Evolutionary conservation across 2,113 vertebrate species (phyloP), one percentile per base, ranked within the genome.

Genomic region (Forbesichthys papilliferus): DNA sequence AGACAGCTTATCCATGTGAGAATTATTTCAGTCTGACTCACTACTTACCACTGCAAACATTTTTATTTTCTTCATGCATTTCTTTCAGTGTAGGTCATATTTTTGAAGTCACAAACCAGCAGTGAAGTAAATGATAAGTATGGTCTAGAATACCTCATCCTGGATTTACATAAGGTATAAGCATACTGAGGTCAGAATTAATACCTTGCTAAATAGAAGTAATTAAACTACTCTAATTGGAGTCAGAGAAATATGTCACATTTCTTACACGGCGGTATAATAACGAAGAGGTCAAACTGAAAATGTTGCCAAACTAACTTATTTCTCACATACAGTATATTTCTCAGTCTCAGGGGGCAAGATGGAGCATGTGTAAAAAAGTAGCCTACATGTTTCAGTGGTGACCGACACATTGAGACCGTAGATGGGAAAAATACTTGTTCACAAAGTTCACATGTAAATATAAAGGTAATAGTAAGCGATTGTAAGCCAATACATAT

Each of bases 151-250:
- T 72, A 69, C 77, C 81, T 89, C 75, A 67, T 64, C 18, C 36
- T 56, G 72, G 88, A 82, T 87, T 82, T 85, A 88, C 69, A 56
- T 67, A 73, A 53, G 60, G 46, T 75, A 52, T 72, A 62, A 82
- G 69, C 62, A 83, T 64, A 66, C 59, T 71, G 66, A 79, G 74
- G 74, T 89, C 62, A 77, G 75, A 87, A 84, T 88, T 83, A 89
- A 86, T 88, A 84, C 80, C 74, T 80, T 69, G 70, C 73, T 87
- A 88, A 90, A 87, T 73, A 61, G 68, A 85, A 79, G 68, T 85
- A 87, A 90, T 91, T 90, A 85, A 72, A 80, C 77, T 54, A 83
- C 66, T 68, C 61, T 90, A 87, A 90, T 86, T 89, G 79, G 83
- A 88, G 85, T 75, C 56, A 4, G 71, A 69, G 78, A 84, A 83